Evolutionary conservation across 2,113 vertebrate genomes (phyloP), one percentile per base, ranked within the genome.

Genomic region (Atlantisia rogersi): DNA sequence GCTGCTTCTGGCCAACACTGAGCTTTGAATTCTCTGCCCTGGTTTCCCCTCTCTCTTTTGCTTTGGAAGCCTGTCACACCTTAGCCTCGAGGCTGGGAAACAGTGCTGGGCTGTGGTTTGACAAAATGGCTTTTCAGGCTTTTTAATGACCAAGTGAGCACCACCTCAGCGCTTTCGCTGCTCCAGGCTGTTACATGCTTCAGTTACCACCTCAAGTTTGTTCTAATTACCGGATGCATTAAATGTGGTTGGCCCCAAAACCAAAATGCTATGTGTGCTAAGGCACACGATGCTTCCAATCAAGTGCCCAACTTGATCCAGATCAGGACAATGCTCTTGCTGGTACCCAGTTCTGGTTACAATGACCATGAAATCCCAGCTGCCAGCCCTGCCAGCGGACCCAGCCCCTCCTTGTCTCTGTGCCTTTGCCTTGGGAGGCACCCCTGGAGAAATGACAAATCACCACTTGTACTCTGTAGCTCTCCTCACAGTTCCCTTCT

Each of bases 31-130:
- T 48, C 52, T 56, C 83, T 50, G 32, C 44, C 53, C 58, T 32
- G 6, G 14, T 84, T 75, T 28, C 28, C 31, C 16, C 37, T 63
- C 90, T 44, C 39, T 74, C 22, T 77, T 94, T 60, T 59, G 68
- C 35, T n/a, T 92, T 86, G 90, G 67, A 93, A 90, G 53, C 28
- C 58, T 68, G 73, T 78, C 65, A 87, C 63, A 82, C 88, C 70
- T 74, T 69, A 79, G 86, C 86, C 83, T 91, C 3, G 22, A 85
- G 89, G 65, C 73, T 83, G 77, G 52, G 53, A 79, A 94, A 94
- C 21, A 15, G 48, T 35, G 67, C 15, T 0, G 0, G 28, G 71
- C 53, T 95, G 91, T 73, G 94, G 74, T 92, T 92, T 93, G 80
- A 84, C 88, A 88, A 86, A 88, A 81, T 1, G 5, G 56, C 42